Percentiles rank a stretch among this genome's conserved stretches.
Conservation (phyloP, 2,113 vertebrate genomes). For the Sarotherodon lohbergeri region DNA sequence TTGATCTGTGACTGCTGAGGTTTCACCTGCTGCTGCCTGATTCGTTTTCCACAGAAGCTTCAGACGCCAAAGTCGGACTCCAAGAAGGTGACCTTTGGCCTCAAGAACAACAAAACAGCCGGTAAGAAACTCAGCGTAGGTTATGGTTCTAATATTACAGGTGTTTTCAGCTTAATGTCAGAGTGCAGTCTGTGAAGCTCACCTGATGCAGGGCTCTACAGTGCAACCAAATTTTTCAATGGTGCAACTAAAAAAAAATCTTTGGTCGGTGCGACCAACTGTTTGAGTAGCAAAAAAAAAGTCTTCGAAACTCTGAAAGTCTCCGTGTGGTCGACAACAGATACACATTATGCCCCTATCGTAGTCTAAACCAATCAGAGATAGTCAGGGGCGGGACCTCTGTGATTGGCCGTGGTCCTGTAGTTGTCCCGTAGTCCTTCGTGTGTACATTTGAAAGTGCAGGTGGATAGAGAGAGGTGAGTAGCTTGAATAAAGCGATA, state of each 20-base stretch:
- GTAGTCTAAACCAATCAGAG: no score
- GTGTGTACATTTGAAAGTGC: no score
- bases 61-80: constrained; percentile 30
- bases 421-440: no score
- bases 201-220: rapidly evolving
- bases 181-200: not conserved
- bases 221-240: rapidly evolving
- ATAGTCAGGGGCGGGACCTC: no score
- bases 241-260: not conserved
- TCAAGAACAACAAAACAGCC: constrained; percentile 58
- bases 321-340: not conserved
- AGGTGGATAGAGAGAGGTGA: no score
- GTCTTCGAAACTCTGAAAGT: not conserved
- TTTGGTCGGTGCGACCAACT: not conserved
- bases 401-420: no score
- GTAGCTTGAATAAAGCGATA: no score
- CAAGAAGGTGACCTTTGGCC: constrained; percentile 69
- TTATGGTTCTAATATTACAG: rapidly evolving
- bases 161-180: not conserved
- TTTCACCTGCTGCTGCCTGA: not conserved
- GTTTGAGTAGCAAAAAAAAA: not conserved
- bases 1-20: not conserved
- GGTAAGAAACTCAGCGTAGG: not conserved
- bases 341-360: rapidly evolving
- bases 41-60: constrained; percentile 20